These are phyloP conservation scores for Cyclargus thomasi DNA, from an alignment of 1,140 invertebrate genomes.

Conservation along the genomic window DNA sequence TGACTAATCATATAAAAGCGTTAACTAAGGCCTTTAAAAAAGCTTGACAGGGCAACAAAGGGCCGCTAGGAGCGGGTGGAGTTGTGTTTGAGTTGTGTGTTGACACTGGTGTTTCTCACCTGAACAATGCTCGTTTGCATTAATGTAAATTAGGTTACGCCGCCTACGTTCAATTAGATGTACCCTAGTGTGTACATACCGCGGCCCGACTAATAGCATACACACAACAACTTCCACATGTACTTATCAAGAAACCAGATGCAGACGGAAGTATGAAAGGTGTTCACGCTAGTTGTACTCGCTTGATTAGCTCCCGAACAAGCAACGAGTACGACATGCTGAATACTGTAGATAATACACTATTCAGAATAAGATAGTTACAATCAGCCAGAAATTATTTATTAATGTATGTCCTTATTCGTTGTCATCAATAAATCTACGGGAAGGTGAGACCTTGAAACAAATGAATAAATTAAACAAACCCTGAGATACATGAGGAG, in stretches of 20 bases:
- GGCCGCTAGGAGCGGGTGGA: conserved; percentile 64
- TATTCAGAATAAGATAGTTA: too few species aligned
- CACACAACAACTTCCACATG: conserved; percentile 44
- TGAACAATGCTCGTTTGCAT: conserved; percentile 74
- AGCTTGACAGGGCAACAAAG: conserved; percentile 64
- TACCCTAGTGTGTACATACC: conserved; percentile 56
- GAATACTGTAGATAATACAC: too few species aligned
- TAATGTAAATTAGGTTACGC: conserved; percentile 74
- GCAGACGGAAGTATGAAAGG: not conserved
- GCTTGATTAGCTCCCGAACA: not conserved
- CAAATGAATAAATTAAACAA: too few species aligned
- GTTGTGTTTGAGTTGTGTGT: conserved; percentile 72
- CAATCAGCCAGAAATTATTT: too few species aligned
- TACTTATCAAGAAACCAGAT: not conserved
- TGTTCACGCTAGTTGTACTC: not conserved
- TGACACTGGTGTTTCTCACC: conserved; percentile 74
- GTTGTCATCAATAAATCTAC: too few species aligned
- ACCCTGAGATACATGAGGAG: too few species aligned
- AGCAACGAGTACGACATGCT: too few species aligned
- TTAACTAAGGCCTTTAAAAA: conserved; percentile 61
- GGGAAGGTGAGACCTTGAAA: too few species aligned
- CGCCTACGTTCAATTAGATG: conserved; percentile 69
- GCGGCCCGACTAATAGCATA: conserved; percentile 52
- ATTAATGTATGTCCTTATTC: too few species aligned
- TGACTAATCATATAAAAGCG: conserved; percentile 40